phyloP scores from a whole-genome alignment of 30 jellyfish, hydroid and myxozoan genomes.

The Rhopilema esculentum region DNA sequence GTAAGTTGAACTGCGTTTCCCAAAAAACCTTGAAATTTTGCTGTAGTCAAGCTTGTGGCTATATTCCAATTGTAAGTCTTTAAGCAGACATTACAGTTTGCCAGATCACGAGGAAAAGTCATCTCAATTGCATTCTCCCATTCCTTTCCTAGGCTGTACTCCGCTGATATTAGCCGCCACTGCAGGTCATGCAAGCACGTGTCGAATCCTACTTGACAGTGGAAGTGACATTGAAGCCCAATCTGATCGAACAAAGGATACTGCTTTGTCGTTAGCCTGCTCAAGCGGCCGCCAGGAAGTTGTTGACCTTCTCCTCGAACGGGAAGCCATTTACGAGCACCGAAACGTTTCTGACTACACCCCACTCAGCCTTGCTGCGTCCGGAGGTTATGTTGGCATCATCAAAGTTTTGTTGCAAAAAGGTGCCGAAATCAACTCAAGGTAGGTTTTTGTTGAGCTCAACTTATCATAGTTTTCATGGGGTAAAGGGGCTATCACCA shows the following conservation, averaged over 20 bases:
- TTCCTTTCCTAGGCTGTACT: slow-evolving; percentile 83
- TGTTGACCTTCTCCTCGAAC: slow-evolving; percentile 85
- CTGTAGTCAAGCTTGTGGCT: too few species aligned
- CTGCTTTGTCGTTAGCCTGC: slow-evolving; percentile 98
- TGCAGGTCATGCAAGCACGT: slow-evolving; percentile 98
- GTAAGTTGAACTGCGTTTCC: too few species aligned
- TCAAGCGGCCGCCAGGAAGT: slow-evolving; percentile 99
- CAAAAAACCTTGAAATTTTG: neutral
- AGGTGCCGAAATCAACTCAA: slow-evolving; percentile 98
- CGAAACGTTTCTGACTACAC: slow-evolving; percentile 98
- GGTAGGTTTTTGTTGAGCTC: slow-evolving; percentile 62
- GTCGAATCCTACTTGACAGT: slow-evolving; percentile 88
- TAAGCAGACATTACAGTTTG: too few species aligned
- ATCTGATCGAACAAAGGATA: slow-evolving; percentile 98
- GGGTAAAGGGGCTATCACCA: too few species aligned
- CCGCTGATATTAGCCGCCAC: slow-evolving; percentile 98
- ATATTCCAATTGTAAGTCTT: too few species aligned
- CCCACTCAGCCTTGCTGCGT: slow-evolving; percentile 98
- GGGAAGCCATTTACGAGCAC: slow-evolving; percentile 92
- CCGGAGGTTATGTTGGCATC: slow-evolving; percentile 98
- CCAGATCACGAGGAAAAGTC: too few species aligned
- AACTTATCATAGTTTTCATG: too few species aligned
- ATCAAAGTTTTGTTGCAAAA: slow-evolving; percentile 91
- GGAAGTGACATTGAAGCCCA: slow-evolving; percentile 98
- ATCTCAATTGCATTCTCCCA: too few species aligned